Evolutionary conservation across 1,140 invertebrate species (phyloP).

Genomic region (Drosophila miranda): DNA sequence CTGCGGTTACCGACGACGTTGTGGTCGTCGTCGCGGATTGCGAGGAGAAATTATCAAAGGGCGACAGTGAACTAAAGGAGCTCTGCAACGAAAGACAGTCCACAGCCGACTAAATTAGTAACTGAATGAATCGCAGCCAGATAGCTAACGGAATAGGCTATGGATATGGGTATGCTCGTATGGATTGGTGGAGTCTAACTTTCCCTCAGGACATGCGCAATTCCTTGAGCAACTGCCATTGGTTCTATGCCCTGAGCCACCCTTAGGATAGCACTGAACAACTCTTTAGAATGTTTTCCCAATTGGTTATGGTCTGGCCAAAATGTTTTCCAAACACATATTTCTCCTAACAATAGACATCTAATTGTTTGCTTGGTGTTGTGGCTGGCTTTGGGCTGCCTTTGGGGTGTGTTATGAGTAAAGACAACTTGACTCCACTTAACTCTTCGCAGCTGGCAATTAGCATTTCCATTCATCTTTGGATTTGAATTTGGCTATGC

Average conservation of each 20-base stretch:
- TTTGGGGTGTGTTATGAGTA: background rate
- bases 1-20: constrained; percentile 41
- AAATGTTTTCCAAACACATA: constrained; percentile 40
- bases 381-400: background rate
- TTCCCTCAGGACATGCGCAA: constrained; percentile 57
- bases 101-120: constrained; percentile 54
- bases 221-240: constrained; percentile 36
- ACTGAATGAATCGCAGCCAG: background rate
- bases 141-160: background rate
- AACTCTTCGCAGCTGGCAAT: constrained; percentile 53
- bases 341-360: constrained; percentile 49
- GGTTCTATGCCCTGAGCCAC: constrained; percentile 35
- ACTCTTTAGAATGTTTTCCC: constrained; percentile 28
- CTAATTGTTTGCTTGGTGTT: constrained; percentile 46
- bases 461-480: constrained; percentile 46
- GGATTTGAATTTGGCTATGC: too few species aligned
- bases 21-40: constrained; percentile 66
- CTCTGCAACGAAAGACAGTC: constrained; percentile 70
- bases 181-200: constrained; percentile 50
- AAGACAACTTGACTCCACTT: constrained; percentile 19
- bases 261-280: constrained; percentile 19
- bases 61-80: constrained; percentile 82
- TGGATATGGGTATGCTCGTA: constrained; percentile 16
- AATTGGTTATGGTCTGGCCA: constrained; percentile 62
- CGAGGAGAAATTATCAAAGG: constrained; percentile 80